A percentile compares a stretch with the other conserved stretches of the same genome.
These are phyloP conservation scores for Pangasius djambal DNA, from an alignment of 2,797 vertebrate species.

Conservation along the genomic window DNA sequence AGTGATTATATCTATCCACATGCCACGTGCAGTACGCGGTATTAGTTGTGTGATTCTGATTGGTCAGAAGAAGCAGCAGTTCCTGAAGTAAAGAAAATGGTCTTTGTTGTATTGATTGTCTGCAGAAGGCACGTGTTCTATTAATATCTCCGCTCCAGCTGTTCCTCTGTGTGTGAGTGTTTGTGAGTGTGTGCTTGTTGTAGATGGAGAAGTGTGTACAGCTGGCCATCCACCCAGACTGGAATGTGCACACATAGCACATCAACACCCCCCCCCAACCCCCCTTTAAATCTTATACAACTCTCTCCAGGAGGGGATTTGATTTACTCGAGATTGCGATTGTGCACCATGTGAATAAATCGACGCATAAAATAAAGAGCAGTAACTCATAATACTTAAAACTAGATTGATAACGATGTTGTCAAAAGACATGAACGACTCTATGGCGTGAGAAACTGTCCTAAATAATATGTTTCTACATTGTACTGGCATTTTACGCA, in stretches of 20 bases:
- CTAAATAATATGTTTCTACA: not conserved
- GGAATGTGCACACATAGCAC: slow-evolving; percentile 43
- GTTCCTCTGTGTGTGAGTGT: not conserved
- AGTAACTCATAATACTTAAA: not conserved
- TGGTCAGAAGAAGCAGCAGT: slow-evolving; percentile 7
- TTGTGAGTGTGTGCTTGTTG: not conserved
- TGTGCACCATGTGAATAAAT: not conserved
- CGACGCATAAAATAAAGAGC: not conserved
- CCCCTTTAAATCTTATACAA: slow-evolving; percentile 41
- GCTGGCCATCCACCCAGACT: not conserved
- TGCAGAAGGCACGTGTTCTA: not conserved
- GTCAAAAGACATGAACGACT: not conserved
- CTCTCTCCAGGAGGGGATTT: slow-evolving; percentile 30
- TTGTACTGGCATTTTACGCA: not conserved
- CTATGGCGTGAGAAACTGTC: too few species aligned
- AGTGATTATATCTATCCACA: not conserved
- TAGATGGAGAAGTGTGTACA: slow-evolving; percentile 6
- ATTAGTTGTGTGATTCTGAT: not conserved
- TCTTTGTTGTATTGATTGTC: not conserved
- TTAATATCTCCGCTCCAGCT: slow-evolving; percentile 22
- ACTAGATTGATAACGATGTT: not conserved
- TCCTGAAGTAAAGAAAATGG: slow-evolving; percentile 1
- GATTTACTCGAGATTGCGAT: slow-evolving; percentile 10
- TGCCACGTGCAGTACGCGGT: too few species aligned
- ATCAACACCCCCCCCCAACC: not conserved